Conservation (phyloP, 2,113 vertebrate genomes). For the Oophaga pumilio region DNA sequence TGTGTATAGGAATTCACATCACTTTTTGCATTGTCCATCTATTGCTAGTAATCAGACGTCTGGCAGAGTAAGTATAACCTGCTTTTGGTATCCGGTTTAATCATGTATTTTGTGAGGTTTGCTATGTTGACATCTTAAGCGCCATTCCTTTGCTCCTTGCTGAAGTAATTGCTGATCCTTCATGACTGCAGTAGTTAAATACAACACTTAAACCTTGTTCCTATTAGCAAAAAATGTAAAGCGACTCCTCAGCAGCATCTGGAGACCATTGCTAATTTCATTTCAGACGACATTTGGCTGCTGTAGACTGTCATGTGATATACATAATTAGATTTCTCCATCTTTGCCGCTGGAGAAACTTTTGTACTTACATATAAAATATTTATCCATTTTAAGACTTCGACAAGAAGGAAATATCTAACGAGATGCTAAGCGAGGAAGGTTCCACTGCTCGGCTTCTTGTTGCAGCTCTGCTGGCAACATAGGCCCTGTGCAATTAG, state of each 20-base stretch:
- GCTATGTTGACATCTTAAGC: conserved; percentile 8
- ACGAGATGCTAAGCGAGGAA: background rate
- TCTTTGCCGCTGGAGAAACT: conserved; percentile 27
- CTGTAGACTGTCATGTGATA: background rate
- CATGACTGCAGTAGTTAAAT: conserved; percentile 18
- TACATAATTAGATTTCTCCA: conserved; percentile 9
- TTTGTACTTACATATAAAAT: conserved; percentile 54
- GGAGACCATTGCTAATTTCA: conserved; percentile 29
- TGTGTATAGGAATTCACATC: background rate
- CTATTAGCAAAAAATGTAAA: conserved; percentile 32
- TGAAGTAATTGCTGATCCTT: conserved; percentile 4
- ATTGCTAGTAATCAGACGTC: background rate
- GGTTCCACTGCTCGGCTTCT: background rate
- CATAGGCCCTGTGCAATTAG: conserved; percentile 21
- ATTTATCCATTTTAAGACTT: conserved; percentile 55
- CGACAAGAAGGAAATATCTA: conserved; percentile 13
- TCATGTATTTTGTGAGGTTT: background rate
- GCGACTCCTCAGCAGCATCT: conserved; percentile 2
- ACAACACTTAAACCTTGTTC: conserved; percentile 19
- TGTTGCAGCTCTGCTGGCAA: conserved; percentile 38
- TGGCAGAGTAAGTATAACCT: background rate
- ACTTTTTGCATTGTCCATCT: background rate
- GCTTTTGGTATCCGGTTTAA: background rate
- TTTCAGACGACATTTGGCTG: conserved; percentile 33
- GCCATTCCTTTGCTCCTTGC: background rate